Evolutionary conservation across 2,888 invertebrate genomes (phyloP), one percentile per base, ranked within the genome.

Genomic region (Heliconius hortense): DNA sequence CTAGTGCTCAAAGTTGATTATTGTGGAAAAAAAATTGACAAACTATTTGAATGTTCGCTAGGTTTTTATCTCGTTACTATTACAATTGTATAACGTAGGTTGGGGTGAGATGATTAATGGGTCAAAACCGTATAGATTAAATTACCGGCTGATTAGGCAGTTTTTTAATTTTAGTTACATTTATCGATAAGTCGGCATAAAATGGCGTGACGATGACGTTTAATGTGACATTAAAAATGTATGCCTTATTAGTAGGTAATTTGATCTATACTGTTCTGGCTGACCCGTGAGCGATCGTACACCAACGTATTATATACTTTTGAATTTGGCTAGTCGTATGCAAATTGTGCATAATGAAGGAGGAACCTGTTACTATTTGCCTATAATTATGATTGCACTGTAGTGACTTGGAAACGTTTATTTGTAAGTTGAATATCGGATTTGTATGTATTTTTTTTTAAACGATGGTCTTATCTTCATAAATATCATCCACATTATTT

Each of bases 251-350:
- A 48, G 48, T 5, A 18, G 48, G 48, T 43, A 43, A 15, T 43
- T 15, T 43, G 15, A 43, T 48, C 13, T 48, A 48, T 18, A 35
- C 8, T 7, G 15, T 48, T 18, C 5, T 48, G 43, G 1, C 43
- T 48, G 4, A 5, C 18, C 48, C 2, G 18, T 48, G 5, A 18
- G 18, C 7, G 48, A 18, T 48, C 48, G 18, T 48, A 18, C 48
- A 1, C 48, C 48, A 18, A 48, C 18, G 18, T 48, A 18, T 7
- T 18, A 48, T 56, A 82, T 86, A 85, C 69, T 80, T 79, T 78
- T 75, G 72, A 79, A 81, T 87, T 89, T 86, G 88, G 88, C 92
- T 92, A 92, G 92, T 92, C 92, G 88, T 86, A 86, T 84, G 82
- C 87, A 81, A 84, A 82, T 83, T 86, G 81, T 85, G 87, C 85